phyloP scores from a whole-genome alignment of 2,797 vertebrate genomes.

The Tinamus major region DNA sequence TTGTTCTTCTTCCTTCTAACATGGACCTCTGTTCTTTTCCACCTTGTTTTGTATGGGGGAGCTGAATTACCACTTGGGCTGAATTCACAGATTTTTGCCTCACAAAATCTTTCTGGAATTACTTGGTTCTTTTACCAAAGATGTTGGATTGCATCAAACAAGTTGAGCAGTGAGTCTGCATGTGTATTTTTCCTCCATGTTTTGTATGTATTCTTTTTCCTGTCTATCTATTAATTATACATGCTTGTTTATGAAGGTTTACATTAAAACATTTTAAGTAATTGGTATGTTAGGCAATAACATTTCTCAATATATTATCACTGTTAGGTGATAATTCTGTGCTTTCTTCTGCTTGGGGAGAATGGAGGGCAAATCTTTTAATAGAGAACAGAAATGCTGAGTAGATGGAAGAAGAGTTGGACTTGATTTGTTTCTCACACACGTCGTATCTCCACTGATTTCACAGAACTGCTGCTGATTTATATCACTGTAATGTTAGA shows the following conservation, averaged over 20 bases:
- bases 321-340: neutral
- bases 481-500: neutral
- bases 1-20: neutral
- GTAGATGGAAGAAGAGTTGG: neutral
- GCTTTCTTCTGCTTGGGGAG: neutral
- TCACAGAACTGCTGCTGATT: neutral
- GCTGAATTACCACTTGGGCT: neutral
- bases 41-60: neutral
- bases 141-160: neutral
- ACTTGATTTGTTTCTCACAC: neutral
- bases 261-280: neutral
- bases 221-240: conserved; percentile 16
- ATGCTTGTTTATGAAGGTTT: neutral
- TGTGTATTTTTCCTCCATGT: neutral
- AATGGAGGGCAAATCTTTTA: neutral
- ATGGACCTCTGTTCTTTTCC: neutral
- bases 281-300: neutral
- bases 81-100: neutral
- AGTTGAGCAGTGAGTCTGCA: neutral
- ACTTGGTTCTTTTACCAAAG: neutral
- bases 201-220: neutral
- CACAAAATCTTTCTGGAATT: neutral
- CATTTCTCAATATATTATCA: neutral
- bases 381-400: neutral
- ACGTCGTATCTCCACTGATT: neutral